These are phyloP conservation scores for Taeniopygia guttata DNA, from an alignment of 2,797 vertebrate genomes.

Conservation along the genomic window DNA sequence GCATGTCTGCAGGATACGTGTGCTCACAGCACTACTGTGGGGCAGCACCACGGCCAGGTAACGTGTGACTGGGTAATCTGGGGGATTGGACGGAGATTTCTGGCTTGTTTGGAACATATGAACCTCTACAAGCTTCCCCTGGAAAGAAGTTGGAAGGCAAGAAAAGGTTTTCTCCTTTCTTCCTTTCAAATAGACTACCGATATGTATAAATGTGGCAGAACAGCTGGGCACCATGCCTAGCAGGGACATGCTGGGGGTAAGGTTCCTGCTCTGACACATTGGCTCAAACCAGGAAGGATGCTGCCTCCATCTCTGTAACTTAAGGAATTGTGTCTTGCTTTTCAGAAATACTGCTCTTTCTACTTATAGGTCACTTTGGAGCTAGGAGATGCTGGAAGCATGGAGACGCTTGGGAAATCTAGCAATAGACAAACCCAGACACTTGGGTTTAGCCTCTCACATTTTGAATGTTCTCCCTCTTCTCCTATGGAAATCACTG, in stretches of 20 bases:
- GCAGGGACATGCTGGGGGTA: not conserved
- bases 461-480: not conserved
- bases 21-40: not conserved
- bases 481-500: not conserved
- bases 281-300: not conserved
- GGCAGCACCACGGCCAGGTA: not conserved
- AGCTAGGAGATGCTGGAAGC: not conserved
- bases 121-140: not conserved
- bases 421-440: not conserved
- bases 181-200: not conserved
- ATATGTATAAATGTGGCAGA: not conserved
- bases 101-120: not conserved
- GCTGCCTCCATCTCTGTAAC: not conserved
- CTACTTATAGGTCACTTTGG: not conserved
- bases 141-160: not conserved
- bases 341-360: not conserved
- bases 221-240: not conserved
- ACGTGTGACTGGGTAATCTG: accelerated
- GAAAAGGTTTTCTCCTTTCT: not conserved
- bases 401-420: not conserved
- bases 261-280: not conserved
- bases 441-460: not conserved
- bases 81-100: not conserved
- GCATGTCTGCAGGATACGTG: accelerated
- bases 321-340: not conserved